Base-by-base conservation (phyloP, 2,888 invertebrate species). In the Ernsta delagoae region DNA sequence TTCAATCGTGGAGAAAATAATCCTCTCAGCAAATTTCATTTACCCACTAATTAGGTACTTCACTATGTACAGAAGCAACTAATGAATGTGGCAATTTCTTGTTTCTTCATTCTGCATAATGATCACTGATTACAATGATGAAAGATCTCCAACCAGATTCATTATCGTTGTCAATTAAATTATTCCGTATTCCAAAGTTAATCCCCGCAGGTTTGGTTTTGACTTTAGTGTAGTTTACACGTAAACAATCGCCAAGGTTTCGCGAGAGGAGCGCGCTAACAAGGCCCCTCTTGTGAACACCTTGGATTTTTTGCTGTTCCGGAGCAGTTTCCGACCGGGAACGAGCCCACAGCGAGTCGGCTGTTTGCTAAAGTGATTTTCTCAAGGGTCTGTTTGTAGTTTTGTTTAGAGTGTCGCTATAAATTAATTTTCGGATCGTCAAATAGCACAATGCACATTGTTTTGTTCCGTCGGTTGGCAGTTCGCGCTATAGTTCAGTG, bases 391-490 rank as follows among this genome's bases (percentile, higher is more conserved):
- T 67, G 61, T 67, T 67, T 67, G 67, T 45, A 16, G 61, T 61
- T 45, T 16, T 6, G 61, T 24, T 67, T 61, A 67, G 67, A 60
- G 66, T 56, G 60, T 56, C 54, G 82, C 80, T 83, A 83, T 84
- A 86, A 86, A 87, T 86, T 83, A 84, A 82, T 79, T 76, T 75
- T 60, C 73, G 74, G 76, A 81, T 80, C 76, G 76, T 77, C 80
- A 82, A 82, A 82, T 74, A 75, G n/a, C n/a, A n/a, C n/a, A n/a
- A n/a, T n/a, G 70, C 56, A 59, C 54, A 67, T 60, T 66, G 66
- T 66, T 66, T 31, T 3, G 50, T 36, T 4, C 63, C 31, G 24
- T 3, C 34, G 48, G n/a, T n/a, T n/a, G n/a, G n/a, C n/a, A n/a
- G n/a, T n/a, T n/a, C 9, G 59, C 11, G 41, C 57, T 54, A 60